These are phyloP conservation scores for Meloe dianella DNA, from an alignment of 2,888 invertebrate genomes.

Conservation along the genomic window DNA sequence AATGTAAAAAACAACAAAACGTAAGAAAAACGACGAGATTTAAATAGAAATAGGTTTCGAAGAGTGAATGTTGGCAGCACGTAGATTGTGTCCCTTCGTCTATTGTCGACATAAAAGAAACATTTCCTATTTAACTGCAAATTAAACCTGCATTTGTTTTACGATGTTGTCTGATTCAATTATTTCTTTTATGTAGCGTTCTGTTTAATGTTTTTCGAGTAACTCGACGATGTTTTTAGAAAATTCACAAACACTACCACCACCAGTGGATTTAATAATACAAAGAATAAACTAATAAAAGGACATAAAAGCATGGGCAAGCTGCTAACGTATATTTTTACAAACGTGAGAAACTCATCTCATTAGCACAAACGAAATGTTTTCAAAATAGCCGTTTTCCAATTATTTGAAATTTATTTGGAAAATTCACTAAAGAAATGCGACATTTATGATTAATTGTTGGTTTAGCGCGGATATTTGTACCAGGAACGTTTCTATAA, in stretches of 20 bases:
- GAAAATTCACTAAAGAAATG: not conserved
- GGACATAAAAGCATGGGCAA: conserved; percentile 1
- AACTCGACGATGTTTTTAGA: conserved; percentile 24
- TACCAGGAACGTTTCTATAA: not conserved
- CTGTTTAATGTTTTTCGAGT: conserved; percentile 39
- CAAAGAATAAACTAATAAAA: conserved; percentile 25
- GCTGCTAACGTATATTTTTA: not conserved
- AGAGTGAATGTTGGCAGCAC: conserved; percentile 35
- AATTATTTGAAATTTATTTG: not conserved
- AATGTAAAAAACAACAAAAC: conserved; percentile 9
- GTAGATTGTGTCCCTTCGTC: conserved; percentile 40
- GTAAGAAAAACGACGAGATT: conserved; percentile 27
- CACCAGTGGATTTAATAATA: conserved; percentile 17
- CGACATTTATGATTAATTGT: not conserved
- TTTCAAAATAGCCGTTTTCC: not conserved
- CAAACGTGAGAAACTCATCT: not conserved
- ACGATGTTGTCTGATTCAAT: conserved; percentile 51
- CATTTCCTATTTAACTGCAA: conserved; percentile 52
- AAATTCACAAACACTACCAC: conserved; percentile 25
- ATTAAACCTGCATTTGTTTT: conserved; percentile 51
- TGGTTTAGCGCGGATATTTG: not conserved
- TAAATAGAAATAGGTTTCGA: conserved; percentile 33
- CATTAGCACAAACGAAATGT: not conserved
- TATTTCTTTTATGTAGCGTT: conserved; percentile 47
- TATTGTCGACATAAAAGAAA: conserved; percentile 44